Evolutionary conservation across 1,140 invertebrate genomes (phyloP).

Genomic region (Scaptomyza pallida): DNA sequence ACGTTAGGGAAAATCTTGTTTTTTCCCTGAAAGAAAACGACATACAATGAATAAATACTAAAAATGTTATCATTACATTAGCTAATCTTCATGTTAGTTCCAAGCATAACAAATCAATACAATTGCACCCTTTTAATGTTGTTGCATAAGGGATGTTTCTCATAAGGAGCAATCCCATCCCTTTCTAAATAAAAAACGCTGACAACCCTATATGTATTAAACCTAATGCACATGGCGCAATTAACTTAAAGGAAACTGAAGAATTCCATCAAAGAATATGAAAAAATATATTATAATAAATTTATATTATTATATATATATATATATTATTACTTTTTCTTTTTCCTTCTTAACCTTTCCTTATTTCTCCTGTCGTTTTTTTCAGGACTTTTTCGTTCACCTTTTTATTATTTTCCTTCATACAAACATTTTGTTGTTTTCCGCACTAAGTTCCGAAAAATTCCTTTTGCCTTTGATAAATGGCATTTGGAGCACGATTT

Average conservation of each 20-base stretch:
- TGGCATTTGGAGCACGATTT: conserved; percentile 65
- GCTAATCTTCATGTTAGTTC: conserved; percentile 5
- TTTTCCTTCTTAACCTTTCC: not conserved
- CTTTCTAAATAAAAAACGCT: not conserved
- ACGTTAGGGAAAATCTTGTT: no score
- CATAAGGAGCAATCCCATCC: not conserved
- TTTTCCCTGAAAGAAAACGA: no score
- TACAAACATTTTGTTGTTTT: conserved; percentile 60
- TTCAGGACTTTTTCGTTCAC: not conserved
- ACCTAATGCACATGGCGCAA: not conserved
- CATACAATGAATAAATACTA: no score
- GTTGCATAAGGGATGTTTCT: not conserved
- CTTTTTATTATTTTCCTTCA: conserved; percentile 3
- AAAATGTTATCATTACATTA: no score
- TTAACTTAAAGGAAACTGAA: not conserved
- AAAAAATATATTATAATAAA: no score
- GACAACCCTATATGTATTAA: not conserved
- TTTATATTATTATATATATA: no score
- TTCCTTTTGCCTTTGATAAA: conserved; percentile 80
- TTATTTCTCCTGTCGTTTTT: not conserved
- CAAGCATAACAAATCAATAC: not conserved
- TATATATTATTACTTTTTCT: conserved; percentile 22
- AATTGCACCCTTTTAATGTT: not conserved
- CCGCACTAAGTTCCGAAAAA: conserved; percentile 59
- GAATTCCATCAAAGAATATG: no score